Evolutionary conservation across 2,797 vertebrate species (phyloP), one percentile per base, ranked within the genome.

Genomic region (Vireo griseus): DNA sequence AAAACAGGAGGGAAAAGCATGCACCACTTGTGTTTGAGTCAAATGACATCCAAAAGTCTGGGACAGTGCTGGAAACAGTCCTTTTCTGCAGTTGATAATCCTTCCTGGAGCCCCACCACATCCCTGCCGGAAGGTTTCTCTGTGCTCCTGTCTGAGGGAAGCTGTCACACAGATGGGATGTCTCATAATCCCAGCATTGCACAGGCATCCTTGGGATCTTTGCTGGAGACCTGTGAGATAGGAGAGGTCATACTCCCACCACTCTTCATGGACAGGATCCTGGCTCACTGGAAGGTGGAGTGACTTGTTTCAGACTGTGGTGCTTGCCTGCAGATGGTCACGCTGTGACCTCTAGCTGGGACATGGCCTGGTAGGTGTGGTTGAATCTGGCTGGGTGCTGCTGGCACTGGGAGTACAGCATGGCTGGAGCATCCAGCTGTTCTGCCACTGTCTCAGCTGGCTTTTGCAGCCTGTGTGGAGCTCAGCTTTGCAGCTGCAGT

Each of bases 101-200:
- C 40, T 62, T 77, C 59, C n/a, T 17, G 31, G 54, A 65, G 11
- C 63, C 33, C 8, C 19, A 31, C 8, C 13, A 2, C 11, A 8
- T 25, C 35, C 21, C 65, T 66, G n/a, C 45, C 35, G n/a, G 57
- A 13, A 11, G 28, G 51, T 26, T 68, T 82, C 51, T 62, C 63
- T 63, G 71, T 1, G 0, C 21, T 82, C n/a, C 59, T 65, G 50
- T 35, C 48, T 62, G 62, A 24, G 40, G 40, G 72, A 81, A 63
- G 14, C 57, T 61, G 28, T 39, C 71, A 37, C 0, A 0, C 10
- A 29, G 48, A 8, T 16, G 8, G 31, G 9, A 3, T 29, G n/a
- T 69, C 50, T 14, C 0, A 0, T 61, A 35, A 75, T 50, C 0
- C 0, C 29, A 40, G 52, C 4, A 0, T n/a, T 66, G 51, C 61